Conservation (phyloP, 2,888 invertebrate species). For the Nasonovia ribisnigri region DNA sequence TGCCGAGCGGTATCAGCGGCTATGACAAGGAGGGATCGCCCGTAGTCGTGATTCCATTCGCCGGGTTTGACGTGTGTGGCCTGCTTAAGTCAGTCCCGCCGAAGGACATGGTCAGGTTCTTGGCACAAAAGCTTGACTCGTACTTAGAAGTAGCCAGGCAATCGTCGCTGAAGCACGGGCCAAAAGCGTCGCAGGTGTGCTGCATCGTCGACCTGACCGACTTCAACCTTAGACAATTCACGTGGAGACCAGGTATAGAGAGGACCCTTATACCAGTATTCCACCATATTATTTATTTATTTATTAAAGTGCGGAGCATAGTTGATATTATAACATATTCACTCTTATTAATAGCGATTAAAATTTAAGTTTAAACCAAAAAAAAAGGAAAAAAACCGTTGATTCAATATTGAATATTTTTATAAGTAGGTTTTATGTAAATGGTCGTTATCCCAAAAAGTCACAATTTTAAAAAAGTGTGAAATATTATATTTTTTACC, state of each 20-base stretch:
- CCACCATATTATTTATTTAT: neutral
- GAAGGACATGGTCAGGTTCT: slow-evolving; percentile 80
- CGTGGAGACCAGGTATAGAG: slow-evolving; percentile 83
- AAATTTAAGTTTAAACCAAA: neutral
- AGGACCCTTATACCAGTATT: neutral
- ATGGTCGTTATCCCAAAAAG: too few relatives aligned
- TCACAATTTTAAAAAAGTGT: neutral
- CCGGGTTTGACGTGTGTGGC: slow-evolving; percentile 85
- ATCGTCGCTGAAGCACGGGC: slow-evolving; percentile 76
- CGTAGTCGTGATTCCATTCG: slow-evolving; percentile 86
- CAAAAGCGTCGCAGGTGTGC: slow-evolving; percentile 77
- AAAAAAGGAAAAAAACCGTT: neutral
- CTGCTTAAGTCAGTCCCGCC: slow-evolving; percentile 80
- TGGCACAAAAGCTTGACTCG: slow-evolving; percentile 69
- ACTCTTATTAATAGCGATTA: neutral
- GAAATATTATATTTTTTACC: too few relatives aligned
- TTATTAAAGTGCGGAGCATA: neutral
- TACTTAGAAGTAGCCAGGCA: slow-evolving; percentile 76
- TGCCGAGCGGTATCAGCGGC: slow-evolving; percentile 85
- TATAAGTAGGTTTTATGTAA: neutral
- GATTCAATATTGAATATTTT: neutral
- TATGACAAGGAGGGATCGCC: slow-evolving; percentile 88
- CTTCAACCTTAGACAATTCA: slow-evolving; percentile 82
- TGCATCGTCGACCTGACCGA: slow-evolving; percentile 84
- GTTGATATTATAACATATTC: neutral